A percentile compares a stretch with the other conserved stretches of the same genome.
Evolutionary conservation across 2,113 vertebrate species (phyloP).

Genomic region (Chaetops frenatus): DNA sequence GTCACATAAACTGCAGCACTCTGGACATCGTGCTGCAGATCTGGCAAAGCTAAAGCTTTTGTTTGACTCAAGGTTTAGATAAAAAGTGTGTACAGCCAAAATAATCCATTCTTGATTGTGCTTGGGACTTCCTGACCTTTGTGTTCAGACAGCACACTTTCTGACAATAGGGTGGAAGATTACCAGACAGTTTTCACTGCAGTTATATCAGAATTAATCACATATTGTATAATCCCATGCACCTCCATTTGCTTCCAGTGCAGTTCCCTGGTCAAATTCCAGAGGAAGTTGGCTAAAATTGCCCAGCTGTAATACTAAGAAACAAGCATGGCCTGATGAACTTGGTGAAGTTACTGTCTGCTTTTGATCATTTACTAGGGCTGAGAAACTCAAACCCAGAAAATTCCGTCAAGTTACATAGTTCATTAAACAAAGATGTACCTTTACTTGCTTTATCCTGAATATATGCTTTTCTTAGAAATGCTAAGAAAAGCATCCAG

Average conservation of each 20-base stretch:
- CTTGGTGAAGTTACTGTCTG: background rate
- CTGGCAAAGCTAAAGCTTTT: background rate
- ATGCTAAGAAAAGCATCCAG: background rate
- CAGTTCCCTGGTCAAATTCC: background rate
- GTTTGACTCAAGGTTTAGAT: background rate
- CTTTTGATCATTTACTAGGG: background rate
- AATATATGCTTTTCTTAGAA: background rate
- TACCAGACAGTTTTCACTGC: background rate
- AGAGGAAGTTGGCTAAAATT: background rate
- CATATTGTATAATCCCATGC: background rate
- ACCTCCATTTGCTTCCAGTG: background rate
- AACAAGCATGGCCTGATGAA: background rate
- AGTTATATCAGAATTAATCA: background rate
- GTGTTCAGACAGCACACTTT: background rate
- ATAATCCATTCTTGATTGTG: background rate
- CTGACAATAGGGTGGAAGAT: background rate
- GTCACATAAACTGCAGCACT: background rate
- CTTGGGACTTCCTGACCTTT: background rate
- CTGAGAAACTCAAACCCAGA: background rate
- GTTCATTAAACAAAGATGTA: background rate
- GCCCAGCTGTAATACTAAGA: background rate
- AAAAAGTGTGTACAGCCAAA: background rate
- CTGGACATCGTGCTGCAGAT: background rate
- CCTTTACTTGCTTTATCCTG: background rate
- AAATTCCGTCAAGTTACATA: background rate